Evolutionary conservation across 2,113 vertebrate species (phyloP), one percentile per base, ranked within the genome.

Genomic region (Morone saxatilis): DNA sequence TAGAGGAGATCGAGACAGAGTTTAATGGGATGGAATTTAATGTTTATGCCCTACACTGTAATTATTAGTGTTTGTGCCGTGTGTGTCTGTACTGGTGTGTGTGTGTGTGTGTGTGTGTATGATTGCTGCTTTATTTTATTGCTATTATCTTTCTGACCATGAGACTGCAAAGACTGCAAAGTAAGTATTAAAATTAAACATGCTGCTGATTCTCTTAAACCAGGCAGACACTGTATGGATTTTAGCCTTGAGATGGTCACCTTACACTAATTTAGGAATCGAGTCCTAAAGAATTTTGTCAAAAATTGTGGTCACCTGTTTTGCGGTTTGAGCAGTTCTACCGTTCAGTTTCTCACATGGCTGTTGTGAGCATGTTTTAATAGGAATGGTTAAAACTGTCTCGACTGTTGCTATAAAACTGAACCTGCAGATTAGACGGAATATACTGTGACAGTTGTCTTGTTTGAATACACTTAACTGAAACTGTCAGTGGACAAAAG

Each of bases 1-100:
- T 60, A 13, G 66, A 41, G 31, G 47, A 20, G 31, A 48, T 50
- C 3, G 12, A 38, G 71, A 17, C 31, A 8, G n/a, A 41, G 54
- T 79, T 71, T 71, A 62, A 71, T n/a, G 2, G 10, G 22, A 36
- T n/a, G 36, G 48, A 76, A 68, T 61, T 61, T 4, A 62, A 54
- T 38, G 54, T 45, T n/a, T 61, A 51, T 43, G 36, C 17, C 38
- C 7, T 71, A 5, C 12, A 9, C 16, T 1, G 8, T 76, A 65
- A 65, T 31, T 25, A 43, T 9, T 36, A 65, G 47, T 53, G 72
- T 51, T 14, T 62, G 57, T 74, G n/a, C 5, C 1, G 11, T 25
- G 51, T 45, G 40, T 47, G 53, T 72, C 10, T 72, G 16, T 31
- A 31, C 31, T 2, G 8, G 43, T 43, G 0, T 43, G 43, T 9